Conservation (phyloP, 2,113 vertebrate species). For the Cisticola juncidis region DNA sequence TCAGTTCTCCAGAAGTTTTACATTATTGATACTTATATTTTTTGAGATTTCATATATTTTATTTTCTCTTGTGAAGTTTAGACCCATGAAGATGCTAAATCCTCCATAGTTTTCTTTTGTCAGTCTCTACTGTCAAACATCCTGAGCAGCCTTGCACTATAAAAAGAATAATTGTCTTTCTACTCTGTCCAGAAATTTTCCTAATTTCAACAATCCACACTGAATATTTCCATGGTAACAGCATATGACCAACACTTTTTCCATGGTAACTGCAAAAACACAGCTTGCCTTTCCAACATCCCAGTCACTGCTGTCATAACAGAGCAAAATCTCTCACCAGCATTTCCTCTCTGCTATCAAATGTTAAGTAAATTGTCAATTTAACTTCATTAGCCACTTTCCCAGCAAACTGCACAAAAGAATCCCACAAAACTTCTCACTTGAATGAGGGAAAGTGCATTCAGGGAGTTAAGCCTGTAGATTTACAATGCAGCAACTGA, state of each 20-base stretch:
- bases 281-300: neutral
- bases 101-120: neutral
- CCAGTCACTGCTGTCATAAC: constrained; percentile 40
- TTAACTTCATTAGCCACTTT: constrained; percentile 42
- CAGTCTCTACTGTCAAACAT: neutral
- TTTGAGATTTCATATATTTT: neutral
- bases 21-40: neutral
- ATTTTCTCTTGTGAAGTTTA: neutral
- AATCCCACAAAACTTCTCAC: neutral
- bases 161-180: constrained; percentile 40
- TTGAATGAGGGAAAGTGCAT: neutral
- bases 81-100: neutral
- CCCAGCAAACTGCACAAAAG: neutral
- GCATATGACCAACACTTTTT: constrained; percentile 26
- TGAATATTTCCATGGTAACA: constrained; percentile 54
- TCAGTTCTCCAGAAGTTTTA: neutral
- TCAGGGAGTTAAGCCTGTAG: neutral
- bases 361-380: constrained; percentile 48
- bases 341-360: constrained; percentile 8
- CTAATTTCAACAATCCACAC: constrained; percentile 31
- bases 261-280: constrained; percentile 33
- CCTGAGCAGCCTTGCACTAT: neutral
- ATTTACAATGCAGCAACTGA: rapidly evolving
- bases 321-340: constrained; percentile 12
- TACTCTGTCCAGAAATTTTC: constrained; percentile 47